Conservation (phyloP, 2,888 invertebrate genomes). For the Arctia plantaginis region DNA sequence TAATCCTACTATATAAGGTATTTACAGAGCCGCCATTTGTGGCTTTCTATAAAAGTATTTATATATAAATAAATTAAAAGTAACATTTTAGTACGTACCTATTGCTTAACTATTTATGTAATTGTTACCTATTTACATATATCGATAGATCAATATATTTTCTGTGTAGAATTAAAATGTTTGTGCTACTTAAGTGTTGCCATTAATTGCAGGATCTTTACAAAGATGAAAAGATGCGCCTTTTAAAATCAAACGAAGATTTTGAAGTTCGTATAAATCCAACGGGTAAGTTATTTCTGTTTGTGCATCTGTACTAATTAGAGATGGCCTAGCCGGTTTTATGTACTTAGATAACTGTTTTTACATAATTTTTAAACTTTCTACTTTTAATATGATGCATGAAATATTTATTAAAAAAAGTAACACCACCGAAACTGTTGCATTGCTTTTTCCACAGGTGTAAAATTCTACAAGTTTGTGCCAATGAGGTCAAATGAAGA, state of each 20-base stretch:
- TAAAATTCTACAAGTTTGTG: constrained; percentile 77
- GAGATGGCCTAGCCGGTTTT: too few species aligned
- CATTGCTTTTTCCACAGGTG: constrained; percentile 65
- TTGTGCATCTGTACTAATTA: neutral
- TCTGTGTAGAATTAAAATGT: neutral
- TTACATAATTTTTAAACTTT: too few species aligned
- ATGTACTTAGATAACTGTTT: too few species aligned
- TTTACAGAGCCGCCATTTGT: too few species aligned
- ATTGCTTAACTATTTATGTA: neutral
- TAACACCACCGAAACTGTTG: too few species aligned
- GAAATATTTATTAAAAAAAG: too few species aligned
- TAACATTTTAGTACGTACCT: neutral
- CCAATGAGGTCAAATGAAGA: constrained; percentile 47
- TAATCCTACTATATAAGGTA: too few species aligned
- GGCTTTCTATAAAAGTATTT: too few species aligned
- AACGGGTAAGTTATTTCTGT: constrained; percentile 68
- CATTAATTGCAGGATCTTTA: constrained; percentile 79
- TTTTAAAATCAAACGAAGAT: constrained; percentile 63
- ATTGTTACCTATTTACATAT: neutral
- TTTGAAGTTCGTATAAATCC: constrained; percentile 85
- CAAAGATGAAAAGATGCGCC: constrained; percentile 67
- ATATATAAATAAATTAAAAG: too few species aligned
- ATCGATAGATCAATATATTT: neutral
- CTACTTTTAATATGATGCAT: too few species aligned
- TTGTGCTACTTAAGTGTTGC: neutral